Percentiles rank a stretch among this genome's conserved stretches.
Evolutionary conservation across 2,888 invertebrate genomes (phyloP).

Genomic region (Mythimna albipuncta): DNA sequence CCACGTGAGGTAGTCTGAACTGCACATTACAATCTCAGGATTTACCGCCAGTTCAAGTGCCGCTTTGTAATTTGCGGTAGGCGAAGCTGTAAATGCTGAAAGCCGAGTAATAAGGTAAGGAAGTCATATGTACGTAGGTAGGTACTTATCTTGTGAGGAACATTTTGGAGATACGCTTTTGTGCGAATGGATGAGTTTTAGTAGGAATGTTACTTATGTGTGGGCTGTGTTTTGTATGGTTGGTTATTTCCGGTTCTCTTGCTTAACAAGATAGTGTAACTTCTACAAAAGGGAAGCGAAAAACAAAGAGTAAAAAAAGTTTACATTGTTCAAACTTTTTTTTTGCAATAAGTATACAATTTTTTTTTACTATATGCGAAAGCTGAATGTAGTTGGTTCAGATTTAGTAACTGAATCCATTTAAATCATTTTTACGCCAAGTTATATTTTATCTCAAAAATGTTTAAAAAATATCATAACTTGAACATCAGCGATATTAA

Average conservation of each 20-base stretch:
- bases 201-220: constrained; percentile 6
- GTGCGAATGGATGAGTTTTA: constrained; percentile 15
- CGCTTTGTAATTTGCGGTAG: constrained; percentile 57
- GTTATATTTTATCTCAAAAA: no score
- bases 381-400: no score
- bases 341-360: no score
- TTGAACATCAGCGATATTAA: no score
- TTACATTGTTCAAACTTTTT: no score
- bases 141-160: constrained; percentile 15
- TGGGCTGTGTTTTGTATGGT: neutral
- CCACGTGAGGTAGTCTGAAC: constrained; percentile 30
- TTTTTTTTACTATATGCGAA: no score
- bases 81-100: constrained; percentile 47
- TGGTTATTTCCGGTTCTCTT: constrained; percentile 7
- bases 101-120: constrained; percentile 49
- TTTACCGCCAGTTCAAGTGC: constrained; percentile 42
- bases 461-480: no score
- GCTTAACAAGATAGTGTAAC: neutral
- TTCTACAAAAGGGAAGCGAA: neutral
- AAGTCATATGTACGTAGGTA: constrained; percentile 24
- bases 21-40: constrained; percentile 49
- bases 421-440: no score
- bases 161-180: constrained; percentile 26
- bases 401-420: no score
- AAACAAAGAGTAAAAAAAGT: neutral